These are phyloP conservation scores for Drosophila guanche DNA, from an alignment of 1,140 invertebrate genomes.

Conservation along the genomic window DNA sequence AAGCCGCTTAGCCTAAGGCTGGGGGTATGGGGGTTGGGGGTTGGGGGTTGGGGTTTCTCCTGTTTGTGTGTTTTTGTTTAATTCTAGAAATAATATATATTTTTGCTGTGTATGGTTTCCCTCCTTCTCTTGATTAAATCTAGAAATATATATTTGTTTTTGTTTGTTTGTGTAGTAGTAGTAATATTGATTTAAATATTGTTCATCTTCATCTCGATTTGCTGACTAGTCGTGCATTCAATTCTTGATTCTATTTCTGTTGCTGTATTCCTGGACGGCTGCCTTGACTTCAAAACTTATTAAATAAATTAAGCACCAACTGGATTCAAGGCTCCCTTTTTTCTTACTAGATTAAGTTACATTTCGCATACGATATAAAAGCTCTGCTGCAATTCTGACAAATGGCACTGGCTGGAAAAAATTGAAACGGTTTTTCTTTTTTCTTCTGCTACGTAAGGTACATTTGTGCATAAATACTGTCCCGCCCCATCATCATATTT, in stretches of 20 bases:
- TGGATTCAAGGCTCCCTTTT: conserved; percentile 70
- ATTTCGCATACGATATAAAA: conserved; percentile 15
- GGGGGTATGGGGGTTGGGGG: background rate
- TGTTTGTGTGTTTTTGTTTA: background rate
- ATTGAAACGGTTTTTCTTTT: conserved; percentile 66
- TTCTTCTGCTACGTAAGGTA: conserved; percentile 63
- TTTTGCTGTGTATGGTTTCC: background rate
- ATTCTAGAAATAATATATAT: conserved; percentile 11
- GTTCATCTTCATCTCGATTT: conserved; percentile 31
- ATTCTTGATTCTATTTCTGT: conserved; percentile 14
- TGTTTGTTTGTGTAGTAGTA: conserved; percentile 22
- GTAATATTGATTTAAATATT: conserved; percentile 13
- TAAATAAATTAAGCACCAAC: conserved; percentile 65
- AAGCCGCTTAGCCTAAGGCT: conserved; percentile 59
- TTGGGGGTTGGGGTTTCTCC: background rate
- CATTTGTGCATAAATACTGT: conserved; percentile 81
- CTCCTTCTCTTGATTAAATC: too few relatives aligned
- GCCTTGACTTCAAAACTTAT: conserved; percentile 32
- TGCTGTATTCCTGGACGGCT: conserved; percentile 58
- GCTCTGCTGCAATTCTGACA: conserved; percentile 36
- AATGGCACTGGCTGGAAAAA: conserved; percentile 79
- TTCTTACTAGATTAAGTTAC: conserved; percentile 3
- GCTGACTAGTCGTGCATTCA: conserved; percentile 76
- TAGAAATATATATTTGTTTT: conserved; percentile 7
- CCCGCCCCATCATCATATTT: conserved; percentile 38